Evolutionary conservation across 2,888 invertebrate genomes (phyloP).

Genomic region (Ormyrus nitidulus): DNA sequence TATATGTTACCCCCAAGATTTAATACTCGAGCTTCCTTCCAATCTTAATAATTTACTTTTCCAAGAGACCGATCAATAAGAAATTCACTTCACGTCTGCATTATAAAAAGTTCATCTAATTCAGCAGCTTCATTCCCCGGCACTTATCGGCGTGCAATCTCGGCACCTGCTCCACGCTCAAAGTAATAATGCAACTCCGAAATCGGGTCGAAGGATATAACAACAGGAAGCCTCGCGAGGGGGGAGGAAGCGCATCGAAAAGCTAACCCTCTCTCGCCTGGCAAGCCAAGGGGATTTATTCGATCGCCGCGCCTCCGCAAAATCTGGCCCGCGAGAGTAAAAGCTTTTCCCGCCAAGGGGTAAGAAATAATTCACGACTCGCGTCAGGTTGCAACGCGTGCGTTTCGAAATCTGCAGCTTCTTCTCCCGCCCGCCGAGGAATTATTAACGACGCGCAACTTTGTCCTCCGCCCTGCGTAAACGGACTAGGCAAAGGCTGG

Average conservation of each 20-base stretch:
- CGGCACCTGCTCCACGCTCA: too few relatives aligned
- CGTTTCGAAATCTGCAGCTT: conserved; percentile 23
- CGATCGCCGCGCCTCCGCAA: conserved; percentile 3
- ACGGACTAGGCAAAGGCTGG: too few relatives aligned
- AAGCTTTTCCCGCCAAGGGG: background rate
- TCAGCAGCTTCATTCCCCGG: too few relatives aligned
- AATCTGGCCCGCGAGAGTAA: background rate
- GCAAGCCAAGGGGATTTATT: background rate
- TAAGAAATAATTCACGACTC: conserved; percentile 32
- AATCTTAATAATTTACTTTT: too few relatives aligned
- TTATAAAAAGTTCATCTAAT: too few relatives aligned
- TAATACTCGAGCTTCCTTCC: too few relatives aligned
- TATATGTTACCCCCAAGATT: too few relatives aligned
- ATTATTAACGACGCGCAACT: conserved; percentile 43
- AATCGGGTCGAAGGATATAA: background rate
- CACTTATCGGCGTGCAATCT: too few relatives aligned
- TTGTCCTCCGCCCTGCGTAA: background rate
- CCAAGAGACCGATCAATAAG: too few relatives aligned
- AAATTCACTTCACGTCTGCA: too few relatives aligned
- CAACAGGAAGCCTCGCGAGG: background rate
- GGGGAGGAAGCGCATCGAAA: background rate
- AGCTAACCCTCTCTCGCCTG: too few relatives aligned
- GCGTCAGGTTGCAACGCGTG: background rate
- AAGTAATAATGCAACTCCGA: too few relatives aligned
- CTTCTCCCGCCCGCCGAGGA: background rate